These are phyloP conservation scores for Cerceris ruficornis DNA, from an alignment of 2,888 invertebrate species.

Conservation along the genomic window DNA sequence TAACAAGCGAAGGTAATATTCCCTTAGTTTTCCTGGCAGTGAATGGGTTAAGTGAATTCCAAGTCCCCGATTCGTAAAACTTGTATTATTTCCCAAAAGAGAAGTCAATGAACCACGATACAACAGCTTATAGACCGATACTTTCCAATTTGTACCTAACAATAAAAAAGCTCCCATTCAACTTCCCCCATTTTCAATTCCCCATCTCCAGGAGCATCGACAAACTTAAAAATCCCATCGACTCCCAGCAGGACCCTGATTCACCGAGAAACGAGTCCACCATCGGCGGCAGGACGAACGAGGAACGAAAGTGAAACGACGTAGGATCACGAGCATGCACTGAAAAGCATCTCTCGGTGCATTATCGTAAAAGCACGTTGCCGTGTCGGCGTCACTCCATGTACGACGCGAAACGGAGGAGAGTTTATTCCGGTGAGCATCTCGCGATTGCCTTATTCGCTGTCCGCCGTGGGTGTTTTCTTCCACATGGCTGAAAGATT, in stretches of 20 bases:
- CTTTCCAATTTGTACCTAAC: too few species aligned
- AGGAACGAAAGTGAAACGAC: slow-evolving; percentile 37
- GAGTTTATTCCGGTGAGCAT: slow-evolving; percentile 46
- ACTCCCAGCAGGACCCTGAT: neutral
- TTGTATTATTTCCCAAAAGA: too few species aligned
- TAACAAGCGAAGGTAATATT: too few species aligned
- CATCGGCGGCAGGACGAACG: neutral
- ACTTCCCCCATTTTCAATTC: too few species aligned
- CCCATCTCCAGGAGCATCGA: neutral
- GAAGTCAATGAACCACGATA: too few species aligned
- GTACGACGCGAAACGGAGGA: slow-evolving; percentile 17
- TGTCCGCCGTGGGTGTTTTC: slow-evolving; percentile 43
- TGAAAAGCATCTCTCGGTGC: slow-evolving; percentile 38
- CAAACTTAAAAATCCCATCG: neutral
- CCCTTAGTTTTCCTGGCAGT: too few species aligned
- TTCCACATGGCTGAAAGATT: slow-evolving; percentile 52
- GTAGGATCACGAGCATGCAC: neutral
- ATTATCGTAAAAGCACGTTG: slow-evolving; percentile 40
- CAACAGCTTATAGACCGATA: too few species aligned
- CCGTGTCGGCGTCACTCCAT: slow-evolving; percentile 30
- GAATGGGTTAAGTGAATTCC: too few species aligned
- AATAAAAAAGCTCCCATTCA: too few species aligned
- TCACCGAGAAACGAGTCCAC: neutral
- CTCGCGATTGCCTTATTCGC: slow-evolving; percentile 43
- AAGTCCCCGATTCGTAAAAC: too few species aligned